These are phyloP conservation scores for Gavialis gangeticus DNA, from an alignment of 2,113 vertebrate genomes.

Conservation along the genomic window DNA sequence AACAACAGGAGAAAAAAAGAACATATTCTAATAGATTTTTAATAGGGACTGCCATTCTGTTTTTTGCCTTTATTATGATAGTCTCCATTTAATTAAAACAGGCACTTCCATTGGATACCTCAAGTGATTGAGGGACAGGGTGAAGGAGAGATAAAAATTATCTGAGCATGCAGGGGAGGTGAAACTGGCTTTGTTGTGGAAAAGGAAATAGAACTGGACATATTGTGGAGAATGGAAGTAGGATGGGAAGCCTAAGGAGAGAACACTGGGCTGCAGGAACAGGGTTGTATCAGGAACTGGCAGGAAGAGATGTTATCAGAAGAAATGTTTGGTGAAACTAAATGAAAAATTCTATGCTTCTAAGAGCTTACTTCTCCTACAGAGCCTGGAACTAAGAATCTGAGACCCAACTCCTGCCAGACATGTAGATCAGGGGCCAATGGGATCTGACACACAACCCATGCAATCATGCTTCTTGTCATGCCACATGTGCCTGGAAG, in stretches of 20 bases:
- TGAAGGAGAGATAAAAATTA: not conserved
- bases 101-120: fast-evolving
- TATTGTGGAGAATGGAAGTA: fast-evolving
- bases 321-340: no score
- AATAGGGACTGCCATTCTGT: not conserved
- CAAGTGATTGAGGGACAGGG: fast-evolving
- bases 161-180: not conserved
- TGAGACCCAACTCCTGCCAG: no score
- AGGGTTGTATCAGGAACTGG: not conserved
- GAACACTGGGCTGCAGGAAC: not conserved
- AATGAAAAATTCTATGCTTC: no score
- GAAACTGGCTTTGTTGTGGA: not conserved
- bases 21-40: not conserved
- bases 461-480: no score
- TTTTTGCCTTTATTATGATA: not conserved
- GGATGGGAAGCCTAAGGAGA: not conserved
- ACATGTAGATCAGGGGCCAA: no score
- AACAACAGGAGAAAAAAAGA: not conserved
- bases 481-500: no score
- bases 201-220: fast-evolving
- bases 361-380: no score
- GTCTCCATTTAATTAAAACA: not conserved
- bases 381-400: no score
- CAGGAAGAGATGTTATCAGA: no score
- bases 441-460: no score